Evolutionary conservation across 1,140 invertebrate genomes (phyloP), one percentile per base, ranked within the genome.

Genomic region (Conopomorpha cramerella): DNA sequence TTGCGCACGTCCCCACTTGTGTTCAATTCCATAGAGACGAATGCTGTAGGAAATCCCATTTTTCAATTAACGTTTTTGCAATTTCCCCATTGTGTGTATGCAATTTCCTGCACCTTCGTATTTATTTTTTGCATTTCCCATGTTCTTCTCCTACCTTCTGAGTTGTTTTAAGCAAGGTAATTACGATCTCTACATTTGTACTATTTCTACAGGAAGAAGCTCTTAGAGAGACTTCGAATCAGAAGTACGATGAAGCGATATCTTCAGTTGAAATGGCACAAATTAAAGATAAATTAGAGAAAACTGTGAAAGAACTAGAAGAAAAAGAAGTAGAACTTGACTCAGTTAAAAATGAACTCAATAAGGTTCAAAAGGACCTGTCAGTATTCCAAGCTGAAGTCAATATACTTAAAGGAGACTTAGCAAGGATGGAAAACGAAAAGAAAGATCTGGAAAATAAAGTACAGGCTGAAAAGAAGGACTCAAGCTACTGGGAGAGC

Each of bases 391-490:
- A 78, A 43, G 42, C 61, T n/a, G 80, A 85, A 44, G 30, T 82
- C 11, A 47, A 60, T 0, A 70, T 78, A 23, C 26, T 80, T 1
- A 82, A 82, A 43, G 80, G 83, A 33, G 85, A 88, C 49, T 54
- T 86, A 23, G 81, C 83, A 17, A 89, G 87, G 51, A 73, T 84
- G 16, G 83, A 79, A 70, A 83, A 72, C 65, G 82, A 77, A 61
- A 76, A 78, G 49, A 73, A 84, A 76, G 76, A 83, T 32, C 39
- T 65, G 15, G 46, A 81, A 68, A 83, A 48, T 80, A 84, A 74
- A 49, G 65, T 49, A 57, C 79, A 59, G 77, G 72, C 62, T 31
- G 77, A 61, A 64, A 82, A 62, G 51, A 80, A 47, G 72, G 84
- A 58, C 59, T 77, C 49, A 46, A 77, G 45, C 77, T 82, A 84